These are phyloP conservation scores for Theretra japonica DNA, from an alignment of 2,888 invertebrate species.

Conservation along the genomic window DNA sequence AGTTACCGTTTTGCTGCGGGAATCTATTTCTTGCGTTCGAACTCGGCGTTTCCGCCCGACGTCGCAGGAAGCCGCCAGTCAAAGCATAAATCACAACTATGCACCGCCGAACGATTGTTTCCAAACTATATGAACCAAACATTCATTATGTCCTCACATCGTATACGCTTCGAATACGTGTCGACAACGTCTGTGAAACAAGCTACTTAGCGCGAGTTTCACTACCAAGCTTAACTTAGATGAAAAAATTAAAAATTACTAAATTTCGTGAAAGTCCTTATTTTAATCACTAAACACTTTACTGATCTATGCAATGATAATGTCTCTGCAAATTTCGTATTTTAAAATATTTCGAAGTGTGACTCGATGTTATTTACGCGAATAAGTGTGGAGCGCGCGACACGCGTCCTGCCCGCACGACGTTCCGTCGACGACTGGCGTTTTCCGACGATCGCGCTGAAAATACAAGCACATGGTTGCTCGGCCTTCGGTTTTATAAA, in stretches of 20 bases:
- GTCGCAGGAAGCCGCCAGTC: conserved; percentile 69
- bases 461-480: conserved; percentile 66
- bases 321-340: neutral
- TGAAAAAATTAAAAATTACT: neutral
- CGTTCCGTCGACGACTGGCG: conserved; percentile 68
- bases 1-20: conserved; percentile 64
- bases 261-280: neutral
- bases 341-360: conserved; percentile 43
- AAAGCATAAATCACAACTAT: conserved; percentile 61
- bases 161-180: conserved; percentile 1
- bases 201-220: conserved; percentile 5
- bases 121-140: conserved; percentile 51
- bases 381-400: conserved; percentile 41
- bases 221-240: neutral
- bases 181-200: neutral
- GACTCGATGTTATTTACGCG: conserved; percentile 78
- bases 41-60: conserved; percentile 62
- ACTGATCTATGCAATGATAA: conserved; percentile 27
- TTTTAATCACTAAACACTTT: conserved; percentile 9
- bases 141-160: conserved; percentile 49
- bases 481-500: conserved; percentile 71
- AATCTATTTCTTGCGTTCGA: conserved; percentile 67
- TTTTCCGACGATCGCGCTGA: conserved; percentile 63
- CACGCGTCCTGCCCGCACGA: conserved; percentile 51
- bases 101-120: conserved; percentile 55